Base-by-base conservation (phyloP, 2,888 invertebrate genomes). In the Brachypterus glaber region DNA sequence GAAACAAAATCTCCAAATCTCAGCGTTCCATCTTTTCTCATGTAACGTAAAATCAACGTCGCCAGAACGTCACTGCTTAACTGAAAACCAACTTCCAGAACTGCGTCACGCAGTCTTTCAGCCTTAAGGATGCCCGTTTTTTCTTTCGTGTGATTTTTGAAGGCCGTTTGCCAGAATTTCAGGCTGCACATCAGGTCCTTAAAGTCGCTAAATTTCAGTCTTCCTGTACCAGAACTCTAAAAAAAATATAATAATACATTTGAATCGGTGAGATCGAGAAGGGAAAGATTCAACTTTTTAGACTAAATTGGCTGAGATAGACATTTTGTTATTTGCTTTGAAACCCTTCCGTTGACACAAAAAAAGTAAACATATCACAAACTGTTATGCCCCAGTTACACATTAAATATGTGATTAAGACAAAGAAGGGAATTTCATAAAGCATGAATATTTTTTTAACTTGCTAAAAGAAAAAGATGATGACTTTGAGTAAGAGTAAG, bases 1-100 rank as follows among this genome's bases (percentile, higher is more conserved):
- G 87, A 86, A 2, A 91, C 90, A 60, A 91, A 92, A 63, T 92
- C 92, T 7, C 91, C 91, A 57, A 92, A 87, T 49, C 92, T 71
- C 30, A 92, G 70, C 38, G 90, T 91, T 25, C 91, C 91, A 60
- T 92, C 92, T 62, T 91, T 91, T 47, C 91, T 74, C 83, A 91
- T 91, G 54, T 90, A 91, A 44, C 89, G 73, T 45, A 91, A 71
- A 43, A 90, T 81, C 5, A 92, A 70, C 33, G 87, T 76, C 4
- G 85, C 81, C 58, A 92, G 70, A 17, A 88, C 85, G 44, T 86
- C 83, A 40, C 86, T 85, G 51, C 83, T 89, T 16, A 92, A 67
- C 53, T 86, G 83, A 59, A 91, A 92, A 3, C 92, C 91, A 11
- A 91, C 83, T 67, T 91, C 90, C 14, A 79, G 69, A 1, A 92